Evolutionary conservation across 1,140 invertebrate genomes (phyloP), one percentile per base, ranked within the genome.

Genomic region (Platyscapa corneri): DNA sequence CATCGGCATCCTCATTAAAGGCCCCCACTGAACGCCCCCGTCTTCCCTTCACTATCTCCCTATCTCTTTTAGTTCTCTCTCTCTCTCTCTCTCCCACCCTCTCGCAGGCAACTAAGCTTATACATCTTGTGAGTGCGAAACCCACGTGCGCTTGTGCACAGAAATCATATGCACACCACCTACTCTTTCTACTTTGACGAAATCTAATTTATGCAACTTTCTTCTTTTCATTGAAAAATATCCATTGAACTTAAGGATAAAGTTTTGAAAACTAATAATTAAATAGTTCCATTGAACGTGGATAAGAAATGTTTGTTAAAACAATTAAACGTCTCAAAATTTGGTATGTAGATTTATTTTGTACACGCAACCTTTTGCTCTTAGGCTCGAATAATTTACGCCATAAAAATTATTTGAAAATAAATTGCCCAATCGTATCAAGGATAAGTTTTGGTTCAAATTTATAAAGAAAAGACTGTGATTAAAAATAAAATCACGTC

Each of bases 1-100:
- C 93, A 93, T 92, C 93, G 92, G 93, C 93, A 93, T 93, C 93
- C 93, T 93, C 91, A 93, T 93, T 93, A 93, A 91, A 90, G 90
- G 89, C 90, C 91, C 90, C 91, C 90, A 90, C 90, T 91, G 74
- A 87, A 91, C 92, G 92, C 91, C 92, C 90, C 90, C 92, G 91
- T 90, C 90, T 92, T 91, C 91, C 90, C 60, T 67, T 20, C 37
- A 46, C 23, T 46, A 64, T 49, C 39, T 46, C 6, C 12, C 42
- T 46, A 46, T 46, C 16, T 46, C 16, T 53, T 42, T 56, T 30
- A 37, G 32, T 56, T 80, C 77, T 23, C 32, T 65, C n/a, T n/a
- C 37, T 39, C 60, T 39, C 90, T 91, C 89, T 90, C 90, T 92
- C 91, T 91, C 90, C 89, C 92, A 90, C 90, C 90, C 92, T 18